A percentile compares a stretch with the other conserved stretches of the same genome.
Conservation (phyloP, 2,888 invertebrate genomes). For the Magallana nippona region DNA sequence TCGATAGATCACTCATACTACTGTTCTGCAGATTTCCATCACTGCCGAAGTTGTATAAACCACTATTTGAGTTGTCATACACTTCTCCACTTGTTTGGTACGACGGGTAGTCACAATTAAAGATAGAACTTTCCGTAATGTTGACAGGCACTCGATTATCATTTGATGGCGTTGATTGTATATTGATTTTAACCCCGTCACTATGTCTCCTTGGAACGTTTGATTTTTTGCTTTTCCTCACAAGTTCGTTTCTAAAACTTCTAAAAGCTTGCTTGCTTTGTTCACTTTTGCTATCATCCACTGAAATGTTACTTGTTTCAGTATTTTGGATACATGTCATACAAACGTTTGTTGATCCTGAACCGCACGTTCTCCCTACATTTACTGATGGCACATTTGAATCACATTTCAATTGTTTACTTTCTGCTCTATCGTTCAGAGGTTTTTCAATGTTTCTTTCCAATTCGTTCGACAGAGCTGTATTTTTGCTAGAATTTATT, state of each 20-base stretch:
- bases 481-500: neutral
- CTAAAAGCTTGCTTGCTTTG: neutral
- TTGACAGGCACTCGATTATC: neutral
- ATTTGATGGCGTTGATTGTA: neutral
- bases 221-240: neutral
- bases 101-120: slow-evolving; percentile 14
- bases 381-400: neutral
- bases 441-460: neutral
- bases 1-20: neutral
- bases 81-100: neutral
- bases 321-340: neutral
- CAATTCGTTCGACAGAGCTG: neutral
- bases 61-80: neutral
- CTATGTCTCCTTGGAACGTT: slow-evolving; percentile 10
- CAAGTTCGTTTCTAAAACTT: slow-evolving; percentile 23
- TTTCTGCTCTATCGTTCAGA: neutral
- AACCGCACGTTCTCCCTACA: neutral
- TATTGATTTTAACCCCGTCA: slow-evolving; percentile 9
- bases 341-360: neutral
- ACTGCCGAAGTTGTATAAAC: neutral
- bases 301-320: neutral
- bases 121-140: slow-evolving; percentile 1
- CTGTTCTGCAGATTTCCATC: neutral
- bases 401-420: neutral
- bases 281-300: neutral